Percentiles rank a stretch among this genome's conserved stretches.
Evolutionary conservation across 2,888 invertebrate species (phyloP).

Genomic region (Augiades crinisus): DNA sequence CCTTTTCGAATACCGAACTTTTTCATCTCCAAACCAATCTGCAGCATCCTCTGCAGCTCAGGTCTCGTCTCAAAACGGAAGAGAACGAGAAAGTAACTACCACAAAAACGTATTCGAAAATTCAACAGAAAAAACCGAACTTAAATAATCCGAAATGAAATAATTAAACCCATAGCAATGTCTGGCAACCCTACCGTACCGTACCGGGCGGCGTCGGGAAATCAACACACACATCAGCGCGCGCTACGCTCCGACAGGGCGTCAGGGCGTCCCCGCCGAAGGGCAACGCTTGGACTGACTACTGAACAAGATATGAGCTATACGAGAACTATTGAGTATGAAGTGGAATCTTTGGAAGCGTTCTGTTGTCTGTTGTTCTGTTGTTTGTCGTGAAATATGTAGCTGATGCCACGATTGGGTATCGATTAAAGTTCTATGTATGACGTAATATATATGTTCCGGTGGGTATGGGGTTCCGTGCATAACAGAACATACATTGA

Average conservation of each 20-base stretch:
- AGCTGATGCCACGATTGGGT: background rate
- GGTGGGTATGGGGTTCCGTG: too few species aligned
- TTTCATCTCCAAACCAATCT: too few species aligned
- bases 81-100: too few species aligned
- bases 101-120: too few species aligned
- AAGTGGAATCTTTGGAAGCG: conserved; percentile 9
- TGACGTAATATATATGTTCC: background rate
- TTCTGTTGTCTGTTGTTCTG: background rate
- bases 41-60: too few species aligned
- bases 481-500: too few species aligned
- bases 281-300: conserved; percentile 64
- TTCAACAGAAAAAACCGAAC: too few species aligned
- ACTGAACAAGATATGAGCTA: conserved; percentile 55
- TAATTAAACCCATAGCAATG: conserved; percentile 19
- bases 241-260: conserved; percentile 48
- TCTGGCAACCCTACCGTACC: conserved; percentile 43
- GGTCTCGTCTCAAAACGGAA: too few species aligned
- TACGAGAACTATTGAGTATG: conserved; percentile 2
- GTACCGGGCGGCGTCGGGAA: conserved; percentile 66
- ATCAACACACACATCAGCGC: conserved; percentile 71
- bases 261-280: conserved; percentile 49
- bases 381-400: background rate
- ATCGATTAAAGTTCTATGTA: background rate
- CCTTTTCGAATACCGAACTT: too few species aligned
- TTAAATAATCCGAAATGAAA: conserved; percentile 35